phyloP scores from a whole-genome alignment of 2,113 vertebrate species.

The Onychostoma macrolepis region DNA sequence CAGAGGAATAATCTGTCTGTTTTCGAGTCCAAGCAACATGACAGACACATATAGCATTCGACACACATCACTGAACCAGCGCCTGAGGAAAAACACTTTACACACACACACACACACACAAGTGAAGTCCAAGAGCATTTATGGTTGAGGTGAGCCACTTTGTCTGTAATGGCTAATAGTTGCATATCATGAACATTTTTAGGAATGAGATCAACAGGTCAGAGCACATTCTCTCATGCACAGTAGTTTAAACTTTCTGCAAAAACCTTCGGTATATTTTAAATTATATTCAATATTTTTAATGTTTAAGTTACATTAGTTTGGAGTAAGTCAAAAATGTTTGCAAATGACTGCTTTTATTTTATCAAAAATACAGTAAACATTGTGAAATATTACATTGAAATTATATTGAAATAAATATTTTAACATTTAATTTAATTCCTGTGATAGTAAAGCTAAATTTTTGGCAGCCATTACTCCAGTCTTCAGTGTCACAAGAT shows the following conservation, averaged over 20 bases:
- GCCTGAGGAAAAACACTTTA: slow-evolving; percentile 22
- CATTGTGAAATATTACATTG: background rate
- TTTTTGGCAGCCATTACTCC: background rate
- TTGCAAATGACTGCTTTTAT: background rate
- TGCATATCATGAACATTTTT: background rate
- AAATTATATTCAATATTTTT: background rate
- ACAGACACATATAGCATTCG: slow-evolving; percentile 30
- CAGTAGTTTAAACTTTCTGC: background rate
- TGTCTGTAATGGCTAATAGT: background rate
- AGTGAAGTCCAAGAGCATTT: slow-evolving; percentile 22
- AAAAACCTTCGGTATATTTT: background rate
- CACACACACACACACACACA: slow-evolving; percentile 8
- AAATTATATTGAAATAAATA: background rate
- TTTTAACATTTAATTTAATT: background rate
- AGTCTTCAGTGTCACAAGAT: background rate
- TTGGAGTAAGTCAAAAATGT: background rate
- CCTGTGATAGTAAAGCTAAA: background rate
- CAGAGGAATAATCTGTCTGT: slow-evolving; percentile 37
- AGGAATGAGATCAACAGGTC: background rate
- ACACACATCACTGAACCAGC: slow-evolving; percentile 38
- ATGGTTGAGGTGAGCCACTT: background rate
- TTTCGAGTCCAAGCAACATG: slow-evolving; percentile 16
- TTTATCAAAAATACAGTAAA: background rate
- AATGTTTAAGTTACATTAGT: background rate
- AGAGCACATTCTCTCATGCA: background rate